These are phyloP conservation scores for Caenorhabditis sp. DNA, from an alignment of 2,888 invertebrate species.

Conservation along the genomic window DNA sequence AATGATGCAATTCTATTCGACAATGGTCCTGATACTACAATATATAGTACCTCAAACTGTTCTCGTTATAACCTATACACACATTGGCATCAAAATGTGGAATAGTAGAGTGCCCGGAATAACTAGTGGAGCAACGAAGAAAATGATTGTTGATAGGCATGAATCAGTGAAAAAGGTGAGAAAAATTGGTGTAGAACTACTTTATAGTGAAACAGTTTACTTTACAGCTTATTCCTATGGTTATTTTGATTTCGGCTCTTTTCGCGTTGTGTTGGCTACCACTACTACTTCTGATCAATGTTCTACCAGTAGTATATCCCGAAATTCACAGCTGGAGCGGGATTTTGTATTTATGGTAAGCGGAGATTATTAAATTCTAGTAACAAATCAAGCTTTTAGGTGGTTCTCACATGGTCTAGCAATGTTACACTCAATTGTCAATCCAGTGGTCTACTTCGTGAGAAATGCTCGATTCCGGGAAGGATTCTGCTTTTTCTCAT, in stretches of 20 bases:
- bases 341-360: constrained; percentile 68
- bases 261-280: constrained; percentile 70
- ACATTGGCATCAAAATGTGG: constrained; percentile 70
- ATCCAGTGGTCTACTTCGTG: constrained; percentile 67
- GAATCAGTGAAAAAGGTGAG: constrained; percentile 70
- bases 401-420: constrained; percentile 69
- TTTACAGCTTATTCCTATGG: constrained; percentile 71
- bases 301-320: constrained; percentile 60
- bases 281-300: constrained; percentile 69
- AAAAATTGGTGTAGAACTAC: too few species aligned
- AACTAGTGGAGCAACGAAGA: constrained; percentile 48
- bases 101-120: constrained; percentile 65
- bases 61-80: constrained; percentile 68
- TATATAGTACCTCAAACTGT: constrained; percentile 69
- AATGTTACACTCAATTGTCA: constrained; percentile 69
- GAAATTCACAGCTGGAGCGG: constrained; percentile 58
- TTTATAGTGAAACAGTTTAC: too few species aligned
- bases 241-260: constrained; percentile 66
- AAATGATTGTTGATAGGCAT: constrained; percentile 61
- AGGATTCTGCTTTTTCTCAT: constrained; percentile 77
- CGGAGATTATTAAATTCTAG: too few species aligned
- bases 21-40: constrained; percentile 64
- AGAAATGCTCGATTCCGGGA: constrained; percentile 80
- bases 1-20: constrained; percentile 48
- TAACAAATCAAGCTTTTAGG: too few species aligned